Conservation (phyloP, 2,797 vertebrate genomes). For the Anguilla anguilla region DNA sequence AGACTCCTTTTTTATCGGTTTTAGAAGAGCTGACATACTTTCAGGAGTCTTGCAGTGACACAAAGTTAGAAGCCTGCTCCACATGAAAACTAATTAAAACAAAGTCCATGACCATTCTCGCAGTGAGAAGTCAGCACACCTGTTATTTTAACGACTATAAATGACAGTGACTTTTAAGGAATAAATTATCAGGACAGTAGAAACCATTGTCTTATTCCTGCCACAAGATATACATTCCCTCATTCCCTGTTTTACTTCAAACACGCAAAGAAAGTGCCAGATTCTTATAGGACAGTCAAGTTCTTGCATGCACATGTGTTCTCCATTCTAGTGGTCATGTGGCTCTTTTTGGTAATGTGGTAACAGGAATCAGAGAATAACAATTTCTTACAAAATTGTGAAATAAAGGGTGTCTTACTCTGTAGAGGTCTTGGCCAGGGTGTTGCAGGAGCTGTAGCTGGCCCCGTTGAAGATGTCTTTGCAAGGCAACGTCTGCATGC, state of each 20-base stretch:
- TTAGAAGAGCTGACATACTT: neutral
- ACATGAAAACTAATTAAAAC: neutral
- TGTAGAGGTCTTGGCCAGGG: conserved; percentile 93
- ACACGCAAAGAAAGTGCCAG: neutral
- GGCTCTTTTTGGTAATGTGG: neutral
- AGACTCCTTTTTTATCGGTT: neutral
- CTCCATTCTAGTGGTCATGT: neutral
- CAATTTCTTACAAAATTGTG: neutral
- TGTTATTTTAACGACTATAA: conserved; percentile 2
- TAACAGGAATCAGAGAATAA: neutral
- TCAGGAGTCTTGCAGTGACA: neutral
- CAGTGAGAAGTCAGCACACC: neutral
- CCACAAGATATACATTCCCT: neutral
- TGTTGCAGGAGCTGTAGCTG: conserved; percentile 96
- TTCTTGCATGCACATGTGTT: neutral
- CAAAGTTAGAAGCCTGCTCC: neutral
- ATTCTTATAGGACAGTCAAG: neutral
- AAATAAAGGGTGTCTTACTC: conserved; percentile 80
- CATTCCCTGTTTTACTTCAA: neutral
- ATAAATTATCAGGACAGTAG: neutral
- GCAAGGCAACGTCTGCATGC: conserved; percentile 87
- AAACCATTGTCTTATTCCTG: neutral
- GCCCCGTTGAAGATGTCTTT: conserved; percentile 94
- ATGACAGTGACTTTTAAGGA: conserved; percentile 1
- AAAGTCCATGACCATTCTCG: neutral